Evolutionary conservation across 2,113 vertebrate genomes (phyloP).

Genomic region (Hepsetus odoe): DNA sequence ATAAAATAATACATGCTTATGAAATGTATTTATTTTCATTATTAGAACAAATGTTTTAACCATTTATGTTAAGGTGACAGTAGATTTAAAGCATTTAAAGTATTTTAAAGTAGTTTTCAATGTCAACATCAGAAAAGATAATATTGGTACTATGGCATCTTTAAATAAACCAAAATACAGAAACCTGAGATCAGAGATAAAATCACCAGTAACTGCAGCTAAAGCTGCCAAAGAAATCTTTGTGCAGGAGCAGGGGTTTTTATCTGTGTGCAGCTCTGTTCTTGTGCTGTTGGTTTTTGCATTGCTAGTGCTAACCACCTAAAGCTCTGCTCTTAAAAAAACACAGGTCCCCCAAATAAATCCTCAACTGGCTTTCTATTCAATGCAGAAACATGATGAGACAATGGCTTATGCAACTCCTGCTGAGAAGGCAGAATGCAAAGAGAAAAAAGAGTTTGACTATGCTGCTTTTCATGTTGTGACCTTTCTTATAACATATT

Average conservation of each 20-base stretch:
- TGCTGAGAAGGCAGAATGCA: conserved; percentile 36
- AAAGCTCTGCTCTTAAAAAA: conserved; percentile 38
- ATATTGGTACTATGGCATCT: neutral
- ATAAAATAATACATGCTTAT: too few species aligned
- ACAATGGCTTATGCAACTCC: conserved; percentile 35
- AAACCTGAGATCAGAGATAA: conserved; percentile 54
- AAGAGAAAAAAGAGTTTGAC: neutral
- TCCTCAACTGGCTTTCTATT: conserved; percentile 43
- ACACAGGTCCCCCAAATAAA: conserved; percentile 34
- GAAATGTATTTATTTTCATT: too few species aligned
- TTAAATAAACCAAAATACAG: conserved; percentile 46
- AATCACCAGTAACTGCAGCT: conserved; percentile 38
- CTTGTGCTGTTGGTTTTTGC: conserved; percentile 4
- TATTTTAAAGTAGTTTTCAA: too few species aligned
- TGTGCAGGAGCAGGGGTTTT: conserved; percentile 24
- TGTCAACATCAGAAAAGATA: neutral
- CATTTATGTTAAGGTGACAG: too few species aligned
- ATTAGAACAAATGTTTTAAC: too few species aligned
- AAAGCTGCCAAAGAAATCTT: conserved; percentile 20
- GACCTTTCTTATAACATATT: neutral
- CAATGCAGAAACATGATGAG: conserved; percentile 14
- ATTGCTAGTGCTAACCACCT: conserved; percentile 28
- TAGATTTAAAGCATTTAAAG: too few species aligned
- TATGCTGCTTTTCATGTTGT: neutral
- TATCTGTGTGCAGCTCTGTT: conserved; percentile 17